Conservation (phyloP, 2,113 vertebrate genomes). For the Halichoeres trimaculatus region DNA sequence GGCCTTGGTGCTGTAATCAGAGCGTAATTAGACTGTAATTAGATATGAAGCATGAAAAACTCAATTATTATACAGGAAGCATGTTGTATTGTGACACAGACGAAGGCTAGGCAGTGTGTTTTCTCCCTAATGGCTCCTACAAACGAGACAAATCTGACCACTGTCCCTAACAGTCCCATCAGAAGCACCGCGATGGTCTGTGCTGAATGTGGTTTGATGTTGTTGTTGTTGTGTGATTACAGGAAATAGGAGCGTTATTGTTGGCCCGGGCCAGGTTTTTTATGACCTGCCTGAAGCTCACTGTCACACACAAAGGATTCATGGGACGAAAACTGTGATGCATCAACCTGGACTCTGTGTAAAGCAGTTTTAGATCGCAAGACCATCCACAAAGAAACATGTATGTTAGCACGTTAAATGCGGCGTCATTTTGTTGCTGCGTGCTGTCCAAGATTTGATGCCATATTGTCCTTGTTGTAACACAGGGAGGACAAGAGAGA, state of each 20-base stretch:
- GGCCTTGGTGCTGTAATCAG: background rate
- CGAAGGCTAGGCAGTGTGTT: background rate
- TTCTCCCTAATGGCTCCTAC: constrained; percentile 17
- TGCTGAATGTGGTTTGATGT: constrained; percentile 9
- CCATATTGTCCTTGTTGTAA: constrained; percentile 59
- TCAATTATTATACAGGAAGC: constrained; percentile 12
- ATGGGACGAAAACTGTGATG: background rate
- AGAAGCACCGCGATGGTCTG: constrained; percentile 13
- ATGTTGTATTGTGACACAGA: constrained; percentile 7
- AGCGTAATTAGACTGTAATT: constrained; percentile 33
- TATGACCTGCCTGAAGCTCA: constrained; percentile 18
- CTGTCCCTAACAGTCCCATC: background rate
- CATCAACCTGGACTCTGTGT: background rate
- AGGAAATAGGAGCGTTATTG: constrained; percentile 15
- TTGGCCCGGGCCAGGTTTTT: background rate
- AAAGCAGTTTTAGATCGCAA: constrained; percentile 13
- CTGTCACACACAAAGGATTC: background rate
- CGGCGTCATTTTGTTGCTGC: constrained; percentile 1
- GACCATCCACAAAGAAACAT: background rate
- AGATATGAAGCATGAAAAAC: constrained; percentile 25
- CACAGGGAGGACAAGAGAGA: background rate
- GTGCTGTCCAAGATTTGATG: constrained; percentile 42
- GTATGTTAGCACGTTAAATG: constrained; percentile 17
- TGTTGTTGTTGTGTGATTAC: constrained; percentile 10
- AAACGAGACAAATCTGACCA: constrained; percentile 19